A percentile compares a stretch with the other conserved stretches of the same genome.
Evolutionary conservation across 2,888 invertebrate genomes (phyloP).

Genomic region (Heliothis peltigera): DNA sequence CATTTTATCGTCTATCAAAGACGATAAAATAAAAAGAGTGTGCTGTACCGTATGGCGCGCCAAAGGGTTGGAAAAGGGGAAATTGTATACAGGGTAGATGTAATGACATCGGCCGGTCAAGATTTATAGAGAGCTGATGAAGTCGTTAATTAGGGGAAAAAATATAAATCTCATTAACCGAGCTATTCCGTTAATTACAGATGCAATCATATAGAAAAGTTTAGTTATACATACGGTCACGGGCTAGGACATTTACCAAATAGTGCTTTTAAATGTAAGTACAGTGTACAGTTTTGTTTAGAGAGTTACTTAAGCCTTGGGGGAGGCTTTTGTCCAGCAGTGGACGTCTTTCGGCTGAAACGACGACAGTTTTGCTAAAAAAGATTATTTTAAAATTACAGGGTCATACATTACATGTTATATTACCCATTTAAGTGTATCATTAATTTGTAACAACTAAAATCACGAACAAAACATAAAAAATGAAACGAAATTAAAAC

Average conservation of each 20-base stretch:
- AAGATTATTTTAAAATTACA: too few species aligned
- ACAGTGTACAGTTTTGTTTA: too few species aligned
- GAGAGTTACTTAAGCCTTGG: too few species aligned
- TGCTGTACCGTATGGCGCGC: conserved; percentile 29
- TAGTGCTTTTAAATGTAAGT: too few species aligned
- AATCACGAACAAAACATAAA: conserved; percentile 4
- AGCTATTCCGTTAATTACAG: neutral
- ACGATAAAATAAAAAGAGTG: conserved; percentile 42
- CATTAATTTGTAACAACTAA: neutral
- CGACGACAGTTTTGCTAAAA: too few species aligned
- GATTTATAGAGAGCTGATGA: neutral
- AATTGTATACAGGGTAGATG: conserved; percentile 4
- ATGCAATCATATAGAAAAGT: neutral
- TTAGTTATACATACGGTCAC: too few species aligned
- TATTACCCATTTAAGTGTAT: neutral
- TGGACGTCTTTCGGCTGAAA: too few species aligned
- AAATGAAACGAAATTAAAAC: conserved; percentile 31
- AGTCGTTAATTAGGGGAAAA: neutral
- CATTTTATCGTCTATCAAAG: conserved; percentile 42
- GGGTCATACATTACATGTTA: neutral
- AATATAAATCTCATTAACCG: neutral
- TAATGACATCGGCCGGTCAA: conserved; percentile 14
- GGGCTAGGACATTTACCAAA: too few species aligned
- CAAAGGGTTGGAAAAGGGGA: conserved; percentile 34
- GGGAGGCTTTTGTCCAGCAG: too few species aligned